phyloP scores from a whole-genome alignment of 1,140 invertebrate genomes.

The Tetranychus urticae region DNA sequence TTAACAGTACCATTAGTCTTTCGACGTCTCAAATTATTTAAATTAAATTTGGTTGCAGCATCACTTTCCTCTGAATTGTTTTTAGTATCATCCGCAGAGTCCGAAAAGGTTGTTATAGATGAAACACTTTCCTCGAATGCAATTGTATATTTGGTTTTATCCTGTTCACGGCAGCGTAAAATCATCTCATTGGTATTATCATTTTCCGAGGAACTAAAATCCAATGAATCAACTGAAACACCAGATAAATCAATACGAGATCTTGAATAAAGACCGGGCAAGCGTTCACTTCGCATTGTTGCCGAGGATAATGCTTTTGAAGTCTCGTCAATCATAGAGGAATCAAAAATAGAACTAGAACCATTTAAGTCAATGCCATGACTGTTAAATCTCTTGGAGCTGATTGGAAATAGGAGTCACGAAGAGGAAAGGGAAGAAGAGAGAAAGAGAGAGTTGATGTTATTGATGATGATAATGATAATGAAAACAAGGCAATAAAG shows the following conservation, averaged over 20 bases:
- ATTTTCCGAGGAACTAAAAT: constrained; percentile 45
- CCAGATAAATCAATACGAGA: neutral
- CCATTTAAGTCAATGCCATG: too few species aligned
- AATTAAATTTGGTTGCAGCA: neutral
- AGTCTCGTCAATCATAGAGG: too few species aligned
- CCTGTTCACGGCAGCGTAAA: constrained; percentile 46
- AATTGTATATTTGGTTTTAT: constrained; percentile 82
- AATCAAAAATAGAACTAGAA: too few species aligned
- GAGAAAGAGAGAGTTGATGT: too few species aligned
- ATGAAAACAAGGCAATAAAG: too few species aligned
- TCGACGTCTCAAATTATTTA: neutral
- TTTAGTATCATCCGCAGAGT: constrained; percentile 13
- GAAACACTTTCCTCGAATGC: constrained; percentile 55
- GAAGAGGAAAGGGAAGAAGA: neutral
- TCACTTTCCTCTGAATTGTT: neutral
- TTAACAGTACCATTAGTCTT: too few species aligned
- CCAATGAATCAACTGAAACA: constrained; percentile 61
- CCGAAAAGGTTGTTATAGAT: constrained; percentile 19
- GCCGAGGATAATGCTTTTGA: too few species aligned
- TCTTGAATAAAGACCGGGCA: too few species aligned
- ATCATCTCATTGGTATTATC: constrained; percentile 41
- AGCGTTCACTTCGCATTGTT: too few species aligned
- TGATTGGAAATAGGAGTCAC: too few species aligned
- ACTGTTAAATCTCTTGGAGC: too few species aligned
- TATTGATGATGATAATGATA: too few species aligned